Base-by-base conservation (phyloP, 2,888 invertebrate genomes). In the Nomada goodeniana region DNA sequence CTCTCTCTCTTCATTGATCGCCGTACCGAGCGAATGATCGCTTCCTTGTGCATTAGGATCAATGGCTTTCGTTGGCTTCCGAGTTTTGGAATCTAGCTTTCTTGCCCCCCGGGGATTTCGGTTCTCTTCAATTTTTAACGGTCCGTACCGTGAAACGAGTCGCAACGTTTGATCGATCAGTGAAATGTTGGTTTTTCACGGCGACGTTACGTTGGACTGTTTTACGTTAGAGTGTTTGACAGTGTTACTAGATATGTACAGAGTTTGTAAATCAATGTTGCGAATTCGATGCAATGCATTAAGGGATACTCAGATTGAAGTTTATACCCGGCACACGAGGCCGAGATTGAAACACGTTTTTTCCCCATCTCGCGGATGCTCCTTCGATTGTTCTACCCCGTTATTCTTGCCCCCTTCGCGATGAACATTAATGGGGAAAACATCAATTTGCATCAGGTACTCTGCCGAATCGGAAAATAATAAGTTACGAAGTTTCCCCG, bases 31-130 rank as follows among this genome's bases (percentile, higher is more conserved):
- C 91, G 89, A 89, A 83, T 86, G 88, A 91, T 91, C 90, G 88
- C 75, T 82, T 86, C 84, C 74, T 83, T 85, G 69, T 88, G 73
- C 69, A 80, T 73, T 59, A 76, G 90, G 89, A 90, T 91, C 91
- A 90, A 86, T 90, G 90, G 90, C 88, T 90, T 88, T 90, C 85
- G 86, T 83, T 91, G 86, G 87, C 88, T 91, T 89, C 85, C 82
- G 85, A 84, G 85, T 82, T 81, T 71, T 80, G 78, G 61, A 82
- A 82, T 78, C 76, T 83, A 65, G 83, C 78, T 83, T 83, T 75
- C 71, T 68, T 78, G 68, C 67, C 72, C 59, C 76, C 68, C 64
- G 82, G 76, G 67, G 78, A 75, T 80, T 67, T 42, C 53, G 57
- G 67, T 70, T 60, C 64, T 47, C 52, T 60, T 69, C 61, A 76